Conservation (phyloP, 2,888 invertebrate genomes). For the Drosophila prostipennis region DNA sequence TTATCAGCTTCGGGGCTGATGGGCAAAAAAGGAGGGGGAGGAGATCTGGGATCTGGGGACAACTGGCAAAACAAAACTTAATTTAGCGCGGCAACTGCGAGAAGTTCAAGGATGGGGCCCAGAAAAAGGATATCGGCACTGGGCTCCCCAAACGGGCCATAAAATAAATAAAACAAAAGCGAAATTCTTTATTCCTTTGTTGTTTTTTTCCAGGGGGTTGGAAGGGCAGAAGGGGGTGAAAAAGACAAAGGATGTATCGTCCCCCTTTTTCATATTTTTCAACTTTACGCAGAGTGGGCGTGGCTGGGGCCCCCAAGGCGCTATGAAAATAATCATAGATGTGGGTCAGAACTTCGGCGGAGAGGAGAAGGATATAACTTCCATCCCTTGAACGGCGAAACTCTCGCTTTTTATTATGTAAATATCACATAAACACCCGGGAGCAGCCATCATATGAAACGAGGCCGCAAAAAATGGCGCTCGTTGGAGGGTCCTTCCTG, state of each 20-base stretch:
- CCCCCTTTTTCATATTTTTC: conserved; percentile 59
- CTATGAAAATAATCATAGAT: conserved; percentile 81
- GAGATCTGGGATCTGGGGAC: conserved; percentile 33
- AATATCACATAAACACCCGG: conserved; percentile 82
- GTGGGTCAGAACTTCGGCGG: conserved; percentile 71
- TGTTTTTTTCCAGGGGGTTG: conserved; percentile 10
- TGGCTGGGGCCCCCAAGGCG: conserved; percentile 67
- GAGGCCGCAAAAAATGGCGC: conserved; percentile 52
- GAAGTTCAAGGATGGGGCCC: conserved; percentile 74
- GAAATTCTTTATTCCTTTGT: conserved; percentile 42
- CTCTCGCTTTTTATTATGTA: conserved; percentile 82
- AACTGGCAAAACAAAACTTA: conserved; percentile 70
- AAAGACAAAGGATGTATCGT: conserved; percentile 37
- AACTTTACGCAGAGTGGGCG: conserved; percentile 66
- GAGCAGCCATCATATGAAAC: conserved; percentile 77
- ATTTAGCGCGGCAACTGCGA: conserved; percentile 67
- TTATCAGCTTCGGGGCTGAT: conserved; percentile 61
- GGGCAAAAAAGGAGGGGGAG: not conserved
- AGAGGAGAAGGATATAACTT: conserved; percentile 54
- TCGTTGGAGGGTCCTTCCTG: conserved; percentile 26
- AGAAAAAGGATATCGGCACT: conserved; percentile 59
- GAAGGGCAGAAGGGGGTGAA: not conserved
- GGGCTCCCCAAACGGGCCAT: conserved; percentile 67
- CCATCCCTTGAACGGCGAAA: conserved; percentile 45
- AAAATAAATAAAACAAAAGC: conserved; percentile 73